Evolutionary conservation across 2,888 invertebrate species (phyloP), one percentile per base, ranked within the genome.

Genomic region (Gari tellinella): DNA sequence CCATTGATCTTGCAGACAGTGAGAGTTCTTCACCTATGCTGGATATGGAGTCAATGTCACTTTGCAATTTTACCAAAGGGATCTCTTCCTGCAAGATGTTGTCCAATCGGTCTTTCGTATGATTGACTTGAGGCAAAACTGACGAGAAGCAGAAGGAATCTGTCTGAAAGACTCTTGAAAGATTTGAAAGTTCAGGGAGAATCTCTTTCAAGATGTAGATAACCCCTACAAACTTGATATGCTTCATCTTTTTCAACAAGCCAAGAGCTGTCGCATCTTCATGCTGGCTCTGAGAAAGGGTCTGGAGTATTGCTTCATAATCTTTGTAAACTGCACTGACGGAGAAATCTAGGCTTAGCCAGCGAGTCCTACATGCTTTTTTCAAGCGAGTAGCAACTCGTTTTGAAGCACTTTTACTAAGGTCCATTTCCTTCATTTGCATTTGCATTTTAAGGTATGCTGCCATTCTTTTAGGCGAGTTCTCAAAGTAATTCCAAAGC

Each of bases 381-480:
- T 55, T 64, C 46, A 55, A 21, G 15, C 68, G 43, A 57, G 56
- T 26, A 23, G 68, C 37, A 7, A 77, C 64, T 10, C 19, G 45
- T 26, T 62, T 72, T 17, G 62, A 51, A 14, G 37, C 52, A 2
- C 49, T 52, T 25, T 57, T 31, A 15, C 46, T 45, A 12, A 77
- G 26, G 1, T 51, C 4, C 10, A 66, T 45, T 2, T 41, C 25
- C 51, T 65, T 67, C 38, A 77, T 41, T 7, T 56, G 37, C 21
- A 57, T 8, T 23, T 77, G 80, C 2, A 67, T 66, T 57, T 75
- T 80, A 21, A 76, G 38, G 25, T 61, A 67, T 7, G 60, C 51
- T 38, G 79, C 78, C 66, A 66, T 73, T 55, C 69, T 45, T 53
- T 79, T 75, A 10, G 78, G 78, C 12, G 79, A 81, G 40, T 81